Evolutionary conservation across 2,888 invertebrate species (phyloP), one percentile per base, ranked within the genome.

Genomic region (Syrista parreyssii): DNA sequence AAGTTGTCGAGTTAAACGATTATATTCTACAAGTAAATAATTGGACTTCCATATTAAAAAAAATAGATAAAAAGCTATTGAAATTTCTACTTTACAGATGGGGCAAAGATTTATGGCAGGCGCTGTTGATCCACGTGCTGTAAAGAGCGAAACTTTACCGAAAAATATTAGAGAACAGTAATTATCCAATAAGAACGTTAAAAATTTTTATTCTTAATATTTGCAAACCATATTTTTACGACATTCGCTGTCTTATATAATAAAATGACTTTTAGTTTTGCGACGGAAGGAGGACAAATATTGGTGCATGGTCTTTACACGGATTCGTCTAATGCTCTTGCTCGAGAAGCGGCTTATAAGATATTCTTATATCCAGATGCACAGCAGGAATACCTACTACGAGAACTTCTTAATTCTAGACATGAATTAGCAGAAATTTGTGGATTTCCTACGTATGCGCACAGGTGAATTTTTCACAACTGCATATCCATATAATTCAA

Each of bases 371-470:
- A 96, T 85, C 97, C 97, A 0, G 96, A 97, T 87, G 84, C 90
- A 0, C 92, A 93, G 2, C 98, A 98, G 91, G 97, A 97, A 88
- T 90, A 93, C 71, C 91, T 97, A 35, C 93, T 99, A 0, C 92
- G 93, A 34, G 93, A 95, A 87, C 92, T 99, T 73, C 92, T 99
- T 12, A 92, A 93, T 31, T 94, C 95, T 0, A 92, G 99, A 30
- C 94, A 96, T 87, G 93, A 96, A 79, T 93, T 99, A 86, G 99
- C 99, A 0, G 92, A 94, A 77, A 93, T 96, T 15, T 99, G 98
- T 89, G 99, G 98, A 3, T 99, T 98, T 92, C 92, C 94, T 30
- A 95, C 97, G 0, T 99, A 96, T 87, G 96, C 97, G 0, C 97
- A 99, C 89, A 94, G 98, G 94, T 94, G 84, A 76, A 74, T 79